A percentile compares a stretch with the other conserved stretches of the same genome.
These are phyloP conservation scores for Geopemphigus sp. DNA, from an alignment of 1,140 invertebrate species.

Conservation along the genomic window DNA sequence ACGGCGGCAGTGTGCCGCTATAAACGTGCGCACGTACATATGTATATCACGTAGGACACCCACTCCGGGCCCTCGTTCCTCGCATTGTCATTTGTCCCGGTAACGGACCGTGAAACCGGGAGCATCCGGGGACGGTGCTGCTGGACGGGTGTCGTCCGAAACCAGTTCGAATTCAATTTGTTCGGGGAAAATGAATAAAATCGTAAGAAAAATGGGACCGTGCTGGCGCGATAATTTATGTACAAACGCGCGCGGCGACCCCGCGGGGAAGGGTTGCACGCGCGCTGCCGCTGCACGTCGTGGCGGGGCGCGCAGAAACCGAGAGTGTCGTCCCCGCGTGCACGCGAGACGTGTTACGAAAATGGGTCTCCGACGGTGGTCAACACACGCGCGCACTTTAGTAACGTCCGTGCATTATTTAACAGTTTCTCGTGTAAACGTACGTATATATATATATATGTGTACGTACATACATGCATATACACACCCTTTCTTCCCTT, in stretches of 20 bases:
- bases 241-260: not conserved
- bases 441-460: too few species aligned
- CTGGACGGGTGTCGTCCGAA: too few species aligned
- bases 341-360: too few species aligned
- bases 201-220: not conserved
- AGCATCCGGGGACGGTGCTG: too few species aligned
- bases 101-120: conserved; percentile 35
- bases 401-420: not conserved
- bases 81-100: too few species aligned
- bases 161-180: conserved; percentile 37
- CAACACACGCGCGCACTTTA: not conserved
- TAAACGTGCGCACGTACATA: too few species aligned
- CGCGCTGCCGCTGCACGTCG: not conserved
- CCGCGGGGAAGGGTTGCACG: conserved; percentile 36
- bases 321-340: not conserved
- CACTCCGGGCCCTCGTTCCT: not conserved
- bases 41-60: too few species aligned
- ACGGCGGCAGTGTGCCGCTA: too few species aligned
- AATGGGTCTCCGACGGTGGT: not conserved
- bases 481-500: not conserved
- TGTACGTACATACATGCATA: too few species aligned
- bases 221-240: conserved; percentile 2
- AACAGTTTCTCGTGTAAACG: too few species aligned
- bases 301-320: too few species aligned
- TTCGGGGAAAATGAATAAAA: not conserved